phyloP scores from a whole-genome alignment of 2,113 vertebrate genomes.

The Okapia johnstoni region DNA sequence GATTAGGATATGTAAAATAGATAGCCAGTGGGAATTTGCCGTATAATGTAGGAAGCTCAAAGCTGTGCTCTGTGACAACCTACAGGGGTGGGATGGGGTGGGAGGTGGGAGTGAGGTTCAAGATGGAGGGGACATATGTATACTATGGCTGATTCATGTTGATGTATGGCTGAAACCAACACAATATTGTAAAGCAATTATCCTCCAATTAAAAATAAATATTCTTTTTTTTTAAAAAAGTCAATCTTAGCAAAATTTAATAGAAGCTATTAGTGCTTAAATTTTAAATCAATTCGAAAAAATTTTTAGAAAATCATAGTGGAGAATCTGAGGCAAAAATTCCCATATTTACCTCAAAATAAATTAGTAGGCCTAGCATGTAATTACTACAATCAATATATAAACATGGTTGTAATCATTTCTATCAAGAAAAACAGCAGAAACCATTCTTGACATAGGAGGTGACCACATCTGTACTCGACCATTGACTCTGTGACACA shows the following conservation, averaged over 20 bases:
- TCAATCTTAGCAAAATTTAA: neutral
- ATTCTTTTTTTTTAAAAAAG: neutral
- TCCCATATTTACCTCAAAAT: neutral
- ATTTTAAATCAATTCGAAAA: constrained; percentile 11
- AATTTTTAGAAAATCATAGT: neutral
- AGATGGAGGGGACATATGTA: neutral
- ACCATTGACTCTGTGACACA: neutral
- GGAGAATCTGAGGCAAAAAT: neutral
- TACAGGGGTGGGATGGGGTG: neutral
- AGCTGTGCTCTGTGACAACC: neutral
- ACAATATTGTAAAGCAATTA: neutral
- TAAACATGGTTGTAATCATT: neutral
- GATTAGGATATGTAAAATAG: neutral
- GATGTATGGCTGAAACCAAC: neutral
- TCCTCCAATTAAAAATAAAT: neutral
- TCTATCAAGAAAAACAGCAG: neutral
- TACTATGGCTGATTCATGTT: neutral
- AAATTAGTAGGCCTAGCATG: neutral
- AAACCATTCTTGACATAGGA: neutral
- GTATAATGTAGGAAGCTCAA: neutral
- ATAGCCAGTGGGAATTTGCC: neutral
- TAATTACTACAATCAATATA: neutral
- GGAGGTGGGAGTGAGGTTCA: neutral
- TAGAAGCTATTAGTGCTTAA: neutral
- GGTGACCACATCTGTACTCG: neutral